phyloP scores from a whole-genome alignment of 2,888 invertebrate species.

The Leuctra nigra region DNA sequence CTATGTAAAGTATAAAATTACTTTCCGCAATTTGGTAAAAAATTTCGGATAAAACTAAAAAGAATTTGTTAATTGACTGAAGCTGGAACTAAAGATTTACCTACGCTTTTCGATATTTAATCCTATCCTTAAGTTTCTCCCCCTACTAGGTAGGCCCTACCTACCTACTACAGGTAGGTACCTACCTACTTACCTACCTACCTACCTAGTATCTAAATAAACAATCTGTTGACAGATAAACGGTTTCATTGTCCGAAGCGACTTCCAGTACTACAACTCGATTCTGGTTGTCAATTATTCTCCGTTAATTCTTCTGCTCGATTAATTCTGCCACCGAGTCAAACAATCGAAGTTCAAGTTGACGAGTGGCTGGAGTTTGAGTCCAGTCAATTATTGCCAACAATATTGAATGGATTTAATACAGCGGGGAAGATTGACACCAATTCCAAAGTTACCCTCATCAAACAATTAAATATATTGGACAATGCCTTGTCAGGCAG shows the following conservation, averaged over 20 bases:
- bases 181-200: too few relatives aligned
- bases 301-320: constrained; percentile 64
- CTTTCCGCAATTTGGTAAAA: too few relatives aligned
- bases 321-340: constrained; percentile 51
- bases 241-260: constrained; percentile 49
- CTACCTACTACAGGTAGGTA: too few relatives aligned
- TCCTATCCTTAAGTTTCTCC: too few relatives aligned
- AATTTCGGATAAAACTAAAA: too few relatives aligned
- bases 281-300: constrained; percentile 56
- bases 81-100: background rate
- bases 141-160: too few relatives aligned
- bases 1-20: constrained; percentile 9
- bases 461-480: background rate
- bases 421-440: background rate
- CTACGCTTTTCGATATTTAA: constrained; percentile 28
- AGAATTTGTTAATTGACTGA: too few relatives aligned
- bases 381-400: constrained; percentile 40
- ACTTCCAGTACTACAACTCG: constrained; percentile 59
- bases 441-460: background rate
- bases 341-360: constrained; percentile 34
- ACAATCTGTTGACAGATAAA: too few relatives aligned
- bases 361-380: constrained; percentile 45
- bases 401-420: constrained; percentile 4
- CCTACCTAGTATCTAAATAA: too few relatives aligned
- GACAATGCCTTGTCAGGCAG: background rate